Evolutionary conservation across 2,113 vertebrate genomes (phyloP), one percentile per base, ranked within the genome.

Genomic region (Melanerpes aurifrons): DNA sequence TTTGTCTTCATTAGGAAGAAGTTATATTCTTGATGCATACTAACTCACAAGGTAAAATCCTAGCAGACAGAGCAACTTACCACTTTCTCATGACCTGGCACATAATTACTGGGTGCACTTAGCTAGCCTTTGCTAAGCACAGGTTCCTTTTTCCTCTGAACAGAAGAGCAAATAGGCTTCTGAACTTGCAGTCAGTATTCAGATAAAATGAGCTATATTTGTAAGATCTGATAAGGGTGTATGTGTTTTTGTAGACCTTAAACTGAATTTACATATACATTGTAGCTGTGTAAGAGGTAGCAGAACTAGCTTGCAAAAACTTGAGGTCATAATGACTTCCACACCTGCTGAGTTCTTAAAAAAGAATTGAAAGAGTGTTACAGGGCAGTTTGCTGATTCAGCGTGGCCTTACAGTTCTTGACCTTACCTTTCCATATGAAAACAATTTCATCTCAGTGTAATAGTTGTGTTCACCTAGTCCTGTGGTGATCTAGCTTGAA

Each of bases 301-400:
- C 58, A 71, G 74, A 68, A 72, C 54, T 61, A 63, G 74, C 62
- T 90, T 87, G 80, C 29, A 28, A 90, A 93, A 94, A 87, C 28
- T 14, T 17, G 59, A 85, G 78, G 78, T 94, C 74, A 87, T 57
- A 80, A 79, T 50, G 68, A 67, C 92, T 95, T 94, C 83, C 75
- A 59, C 81, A 87, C 92, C 74, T 90, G 86, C 79, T 43, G 85
- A 90, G 87, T 59, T 90, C 90, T 82, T 91, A 69, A 90, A 83
- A 91, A 86, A 86, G 70, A 88, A 88, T 21, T 75, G 29, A 81
- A 85, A 94, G 75, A 62, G 82, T 64, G 75, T 35, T 92, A 56
- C 22, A 8, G 59, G 43, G 64, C 28, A 74, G 57, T 88, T 88
- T 82, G 92, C 91, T 93, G 92, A 94, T 70, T 95, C 92, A 89